Evolutionary conservation across 2,888 invertebrate genomes (phyloP).

Genomic region (Chironomus tentans): DNA sequence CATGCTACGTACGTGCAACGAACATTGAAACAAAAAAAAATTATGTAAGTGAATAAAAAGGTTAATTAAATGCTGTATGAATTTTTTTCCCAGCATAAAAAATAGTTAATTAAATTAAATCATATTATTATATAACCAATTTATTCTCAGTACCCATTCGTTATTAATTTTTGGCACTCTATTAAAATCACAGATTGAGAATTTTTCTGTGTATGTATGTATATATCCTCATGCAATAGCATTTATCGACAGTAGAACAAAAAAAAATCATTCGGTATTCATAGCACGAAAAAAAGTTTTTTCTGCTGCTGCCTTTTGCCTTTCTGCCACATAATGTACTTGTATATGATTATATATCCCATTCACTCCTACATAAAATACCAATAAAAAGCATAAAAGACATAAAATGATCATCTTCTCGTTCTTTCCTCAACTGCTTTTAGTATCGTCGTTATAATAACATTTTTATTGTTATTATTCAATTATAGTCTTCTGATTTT

Average conservation of each 20-base stretch:
- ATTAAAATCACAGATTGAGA: constrained; percentile 9
- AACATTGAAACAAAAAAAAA: too few relatives aligned
- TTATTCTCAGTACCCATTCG: not conserved
- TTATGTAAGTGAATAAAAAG: not conserved
- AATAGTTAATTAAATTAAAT: constrained; percentile 24
- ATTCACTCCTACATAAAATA: constrained; percentile 22
- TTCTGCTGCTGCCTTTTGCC: not conserved
- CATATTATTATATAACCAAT: not conserved
- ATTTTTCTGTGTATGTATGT: not conserved
- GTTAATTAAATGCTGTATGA: not conserved
- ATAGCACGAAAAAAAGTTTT: not conserved
- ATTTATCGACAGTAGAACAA: not conserved
- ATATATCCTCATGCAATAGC: too few relatives aligned
- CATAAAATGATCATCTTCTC: constrained; percentile 25
- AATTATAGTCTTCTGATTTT: constrained; percentile 21
- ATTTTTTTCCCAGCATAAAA: not conserved
- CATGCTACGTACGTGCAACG: not conserved
- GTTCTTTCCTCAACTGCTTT: constrained; percentile 19
- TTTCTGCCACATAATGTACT: constrained; percentile 16
- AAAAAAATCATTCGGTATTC: constrained; percentile 13
- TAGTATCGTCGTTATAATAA: constrained; percentile 5
- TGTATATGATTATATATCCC: constrained; percentile 22
- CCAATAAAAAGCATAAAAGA: constrained; percentile 26
- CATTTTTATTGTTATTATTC: constrained; percentile 25
- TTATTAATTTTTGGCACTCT: constrained; percentile 19